phyloP scores from a whole-genome alignment of 1,140 invertebrate genomes.

The Metopolophium dirhodum region DNA sequence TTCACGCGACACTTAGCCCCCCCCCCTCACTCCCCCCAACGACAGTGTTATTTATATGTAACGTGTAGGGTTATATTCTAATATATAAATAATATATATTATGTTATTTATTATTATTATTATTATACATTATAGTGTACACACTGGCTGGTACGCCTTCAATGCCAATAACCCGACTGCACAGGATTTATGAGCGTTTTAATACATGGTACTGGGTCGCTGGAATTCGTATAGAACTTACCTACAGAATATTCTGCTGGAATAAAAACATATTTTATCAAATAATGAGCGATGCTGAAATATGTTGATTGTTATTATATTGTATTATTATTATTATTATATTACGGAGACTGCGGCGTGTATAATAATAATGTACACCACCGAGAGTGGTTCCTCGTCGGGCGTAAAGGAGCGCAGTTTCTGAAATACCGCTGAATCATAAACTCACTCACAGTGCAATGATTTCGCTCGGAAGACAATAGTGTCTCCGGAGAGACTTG shows the following conservation, averaged over 20 bases:
- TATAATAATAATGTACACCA: not conserved
- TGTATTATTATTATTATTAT: not conserved
- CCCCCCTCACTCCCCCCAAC: no score
- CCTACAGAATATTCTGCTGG: not conserved
- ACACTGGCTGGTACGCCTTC: not conserved
- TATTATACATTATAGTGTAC: not conserved
- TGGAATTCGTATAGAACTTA: not conserved
- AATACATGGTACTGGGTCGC: not conserved
- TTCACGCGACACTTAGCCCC: not conserved
- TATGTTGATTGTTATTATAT: not conserved
- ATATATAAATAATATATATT: not conserved
- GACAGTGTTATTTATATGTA: not conserved
- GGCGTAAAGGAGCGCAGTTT: not conserved
- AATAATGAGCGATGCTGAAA: not conserved
- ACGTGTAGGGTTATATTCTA: not conserved
- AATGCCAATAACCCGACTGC: not conserved
- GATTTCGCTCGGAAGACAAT: not conserved
- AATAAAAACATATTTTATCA: slow-evolving; percentile 2
- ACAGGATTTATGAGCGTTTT: not conserved
- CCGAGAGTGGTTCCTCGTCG: not conserved
- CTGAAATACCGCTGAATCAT: not conserved
- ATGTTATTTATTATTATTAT: no score
- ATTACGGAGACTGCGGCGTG: not conserved
- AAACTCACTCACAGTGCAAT: not conserved
- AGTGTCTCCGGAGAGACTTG: not conserved